phyloP scores from a whole-genome alignment of 1,140 invertebrate species.

The Bombus sylvicola region DNA sequence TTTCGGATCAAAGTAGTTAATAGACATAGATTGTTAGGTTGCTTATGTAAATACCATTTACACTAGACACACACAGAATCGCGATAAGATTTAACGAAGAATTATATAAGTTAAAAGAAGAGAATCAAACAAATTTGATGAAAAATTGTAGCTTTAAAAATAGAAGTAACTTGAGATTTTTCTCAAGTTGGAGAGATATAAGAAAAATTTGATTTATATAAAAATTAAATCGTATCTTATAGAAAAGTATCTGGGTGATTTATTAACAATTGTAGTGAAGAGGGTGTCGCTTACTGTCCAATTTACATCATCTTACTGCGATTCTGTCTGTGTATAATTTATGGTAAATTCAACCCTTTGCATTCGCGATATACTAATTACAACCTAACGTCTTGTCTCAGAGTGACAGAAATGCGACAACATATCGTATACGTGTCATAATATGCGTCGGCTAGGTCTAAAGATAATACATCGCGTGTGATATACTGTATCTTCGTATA shows the following conservation, averaged over 20 bases:
- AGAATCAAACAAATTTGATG: too few relatives aligned
- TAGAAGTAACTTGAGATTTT: too few relatives aligned
- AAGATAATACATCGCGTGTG: background rate
- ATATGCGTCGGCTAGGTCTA: background rate
- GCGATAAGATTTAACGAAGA: background rate
- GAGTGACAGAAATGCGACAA: background rate
- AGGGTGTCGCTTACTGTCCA: background rate
- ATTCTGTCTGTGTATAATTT: background rate
- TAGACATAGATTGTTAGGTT: background rate
- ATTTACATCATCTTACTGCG: background rate
- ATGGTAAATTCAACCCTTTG: background rate
- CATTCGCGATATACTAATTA: background rate
- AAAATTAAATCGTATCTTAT: background rate
- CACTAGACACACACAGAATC: background rate
- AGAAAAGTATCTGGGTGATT: background rate
- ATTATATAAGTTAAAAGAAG: background rate
- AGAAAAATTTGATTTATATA: background rate
- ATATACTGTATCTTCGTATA: background rate
- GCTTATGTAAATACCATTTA: constrained; percentile 2
- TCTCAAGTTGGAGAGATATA: too few relatives aligned
- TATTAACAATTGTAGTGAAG: background rate
- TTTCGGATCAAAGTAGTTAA: constrained; percentile 2
- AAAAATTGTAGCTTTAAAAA: background rate
- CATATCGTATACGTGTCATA: background rate
- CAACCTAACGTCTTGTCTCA: background rate